A percentile compares a stretch with the other conserved stretches of the same genome.
These are phyloP conservation scores for Scaptomyza montana DNA, from an alignment of 1,140 invertebrate genomes.

Conservation along the genomic window DNA sequence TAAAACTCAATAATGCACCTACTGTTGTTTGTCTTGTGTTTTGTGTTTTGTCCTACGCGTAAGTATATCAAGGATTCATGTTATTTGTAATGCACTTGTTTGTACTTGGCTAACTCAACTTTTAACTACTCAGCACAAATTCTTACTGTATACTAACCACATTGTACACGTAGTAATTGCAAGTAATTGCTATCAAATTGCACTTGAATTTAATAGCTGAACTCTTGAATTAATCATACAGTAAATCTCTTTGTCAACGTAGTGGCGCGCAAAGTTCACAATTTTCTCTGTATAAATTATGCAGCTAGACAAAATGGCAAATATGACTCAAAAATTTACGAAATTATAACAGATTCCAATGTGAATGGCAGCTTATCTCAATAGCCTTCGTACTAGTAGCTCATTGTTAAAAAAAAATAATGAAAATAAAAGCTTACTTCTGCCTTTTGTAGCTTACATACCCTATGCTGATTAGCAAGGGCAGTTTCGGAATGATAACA, in stretches of 20 bases:
- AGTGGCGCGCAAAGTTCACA: constrained; percentile 32
- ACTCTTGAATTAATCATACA: constrained; percentile 32
- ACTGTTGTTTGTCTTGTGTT: constrained; percentile 15
- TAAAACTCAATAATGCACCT: constrained; percentile 28
- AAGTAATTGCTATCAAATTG: constrained; percentile 34
- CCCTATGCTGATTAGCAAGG: too few relatives aligned
- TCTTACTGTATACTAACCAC: constrained; percentile 53
- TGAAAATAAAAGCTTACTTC: not conserved
- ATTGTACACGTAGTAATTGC: constrained; percentile 20
- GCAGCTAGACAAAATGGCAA: constrained; percentile 56
- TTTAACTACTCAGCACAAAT: constrained; percentile 56
- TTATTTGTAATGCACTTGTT: constrained; percentile 37
- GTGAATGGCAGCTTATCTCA: constrained; percentile 31
- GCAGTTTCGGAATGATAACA: too few relatives aligned
- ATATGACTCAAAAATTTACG: constrained; percentile 60
- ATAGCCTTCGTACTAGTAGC: constrained; percentile 2
- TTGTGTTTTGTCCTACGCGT: constrained; percentile 43
- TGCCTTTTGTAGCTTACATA: not conserved
- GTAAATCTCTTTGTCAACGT: constrained; percentile 22
- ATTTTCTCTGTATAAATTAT: not conserved
- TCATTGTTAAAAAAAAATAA: not conserved
- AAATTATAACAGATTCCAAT: constrained; percentile 19
- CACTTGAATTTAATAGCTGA: not conserved
- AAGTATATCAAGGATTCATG: constrained; percentile 44
- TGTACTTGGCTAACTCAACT: constrained; percentile 6